Conservation (phyloP, 2,888 invertebrate species). For the Helicoverpa assulta region DNA sequence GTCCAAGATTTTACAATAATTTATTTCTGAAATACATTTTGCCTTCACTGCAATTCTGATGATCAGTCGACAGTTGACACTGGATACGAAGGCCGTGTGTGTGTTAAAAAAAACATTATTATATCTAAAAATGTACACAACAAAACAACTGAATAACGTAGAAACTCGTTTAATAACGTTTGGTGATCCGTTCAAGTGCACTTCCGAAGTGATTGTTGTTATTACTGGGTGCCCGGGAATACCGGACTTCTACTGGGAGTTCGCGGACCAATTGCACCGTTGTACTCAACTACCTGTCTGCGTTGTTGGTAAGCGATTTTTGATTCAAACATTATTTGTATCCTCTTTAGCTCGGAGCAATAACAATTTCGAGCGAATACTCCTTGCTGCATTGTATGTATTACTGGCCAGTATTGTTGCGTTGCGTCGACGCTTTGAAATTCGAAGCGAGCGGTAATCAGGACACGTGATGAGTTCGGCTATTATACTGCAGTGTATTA, state of each 20-base stretch:
- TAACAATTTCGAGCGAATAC: not conserved
- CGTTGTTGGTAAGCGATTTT: slow-evolving; percentile 48
- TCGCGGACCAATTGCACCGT: slow-evolving; percentile 48
- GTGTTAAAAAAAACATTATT: slow-evolving; percentile 1
- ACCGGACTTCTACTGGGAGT: slow-evolving; percentile 54
- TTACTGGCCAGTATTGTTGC: not conserved
- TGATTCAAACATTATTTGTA: slow-evolving; percentile 12
- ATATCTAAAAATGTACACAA: slow-evolving; percentile 42
- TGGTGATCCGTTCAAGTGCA: slow-evolving; percentile 46
- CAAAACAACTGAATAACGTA: slow-evolving; percentile 38
- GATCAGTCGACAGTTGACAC: slow-evolving; percentile 41
- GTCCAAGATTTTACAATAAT: not conserved
- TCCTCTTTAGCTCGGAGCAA: slow-evolving; percentile 8
- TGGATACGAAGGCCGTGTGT: slow-evolving; percentile 1
- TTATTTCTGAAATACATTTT: not conserved
- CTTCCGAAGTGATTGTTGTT: slow-evolving; percentile 48
- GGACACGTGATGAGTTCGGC: not conserved
- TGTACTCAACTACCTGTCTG: slow-evolving; percentile 48
- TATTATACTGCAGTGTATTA: not conserved
- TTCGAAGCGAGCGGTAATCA: slow-evolving; percentile 3
- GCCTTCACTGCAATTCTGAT: not conserved
- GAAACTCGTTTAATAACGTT: slow-evolving; percentile 49
- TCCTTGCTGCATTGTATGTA: not conserved
- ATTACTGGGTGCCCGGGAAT: slow-evolving; percentile 56
- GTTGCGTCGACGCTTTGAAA: slow-evolving; percentile 13